phyloP scores from a whole-genome alignment of 2,888 invertebrate species.

The Abrostola tripartita region DNA sequence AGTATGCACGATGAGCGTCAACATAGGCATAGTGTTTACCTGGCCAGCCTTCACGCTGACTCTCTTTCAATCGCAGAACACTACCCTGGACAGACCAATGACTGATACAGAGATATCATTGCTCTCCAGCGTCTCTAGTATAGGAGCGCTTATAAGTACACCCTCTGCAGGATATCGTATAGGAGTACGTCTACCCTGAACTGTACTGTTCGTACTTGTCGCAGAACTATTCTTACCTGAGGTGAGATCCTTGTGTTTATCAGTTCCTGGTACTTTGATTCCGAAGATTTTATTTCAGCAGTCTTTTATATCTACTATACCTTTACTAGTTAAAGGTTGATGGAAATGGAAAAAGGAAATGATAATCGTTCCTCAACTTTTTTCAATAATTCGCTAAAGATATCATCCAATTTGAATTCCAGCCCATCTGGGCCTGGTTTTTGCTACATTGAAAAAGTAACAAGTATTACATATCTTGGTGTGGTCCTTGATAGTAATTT shows the following conservation, averaged over 20 bases:
- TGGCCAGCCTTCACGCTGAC: constrained; percentile 75
- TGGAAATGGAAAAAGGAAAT: too few relatives aligned
- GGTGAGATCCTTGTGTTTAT: constrained; percentile 49
- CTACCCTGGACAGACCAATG: constrained; percentile 71
- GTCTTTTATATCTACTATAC: too few relatives aligned
- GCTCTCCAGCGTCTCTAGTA: constrained; percentile 71
- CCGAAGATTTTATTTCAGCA: too few relatives aligned
- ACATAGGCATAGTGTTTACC: constrained; percentile 69
- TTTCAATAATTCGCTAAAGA: too few relatives aligned
- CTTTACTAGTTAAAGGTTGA: too few relatives aligned
- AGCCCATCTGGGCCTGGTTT: too few relatives aligned
- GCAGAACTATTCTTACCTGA: constrained; percentile 76
- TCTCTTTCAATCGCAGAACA: constrained; percentile 68
- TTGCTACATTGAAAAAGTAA: too few relatives aligned
- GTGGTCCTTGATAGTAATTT: too few relatives aligned
- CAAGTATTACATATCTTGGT: too few relatives aligned
- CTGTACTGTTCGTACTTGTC: constrained; percentile 70
- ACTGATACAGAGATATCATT: constrained; percentile 67
- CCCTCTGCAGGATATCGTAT: constrained; percentile 60
- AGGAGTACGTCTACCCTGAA: constrained; percentile 66
- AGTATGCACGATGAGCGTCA: constrained; percentile 39
- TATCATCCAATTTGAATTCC: too few relatives aligned
- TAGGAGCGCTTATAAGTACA: constrained; percentile 68
- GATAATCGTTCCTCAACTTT: too few relatives aligned
- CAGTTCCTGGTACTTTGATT: too few relatives aligned